phyloP scores from a whole-genome alignment of 2,113 vertebrate species.

The Lophochroa leadbeateri region DNA sequence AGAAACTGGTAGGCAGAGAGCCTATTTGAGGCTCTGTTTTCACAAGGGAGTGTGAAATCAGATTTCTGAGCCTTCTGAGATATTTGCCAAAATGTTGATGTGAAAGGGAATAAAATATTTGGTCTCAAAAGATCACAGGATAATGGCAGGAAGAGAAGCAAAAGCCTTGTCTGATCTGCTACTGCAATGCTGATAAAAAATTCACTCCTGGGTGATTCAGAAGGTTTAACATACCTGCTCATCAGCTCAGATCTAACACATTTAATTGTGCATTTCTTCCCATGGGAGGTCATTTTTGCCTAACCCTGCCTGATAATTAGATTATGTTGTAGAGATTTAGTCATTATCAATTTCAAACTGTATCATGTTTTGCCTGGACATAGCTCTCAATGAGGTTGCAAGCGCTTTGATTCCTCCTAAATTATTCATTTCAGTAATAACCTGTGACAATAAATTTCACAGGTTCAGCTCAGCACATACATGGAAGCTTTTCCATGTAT shows the following conservation, averaged over 20 bases:
- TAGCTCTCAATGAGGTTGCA: slow-evolving; percentile 39
- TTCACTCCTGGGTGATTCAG: slow-evolving; percentile 24
- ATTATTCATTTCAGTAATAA: slow-evolving; percentile 40
- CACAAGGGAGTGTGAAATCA: neutral
- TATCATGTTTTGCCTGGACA: slow-evolving; percentile 59
- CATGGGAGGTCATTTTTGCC: slow-evolving; percentile 65
- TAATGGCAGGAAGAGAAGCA: slow-evolving; percentile 8
- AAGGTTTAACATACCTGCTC: slow-evolving; percentile 51
- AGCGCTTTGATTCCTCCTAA: slow-evolving; percentile 52
- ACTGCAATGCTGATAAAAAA: slow-evolving; percentile 42
- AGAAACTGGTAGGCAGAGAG: neutral
- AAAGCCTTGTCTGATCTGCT: slow-evolving; percentile 47
- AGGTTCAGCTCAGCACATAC: neutral
- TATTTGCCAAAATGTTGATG: neutral
- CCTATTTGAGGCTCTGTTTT: neutral
- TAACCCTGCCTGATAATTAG: slow-evolving; percentile 67
- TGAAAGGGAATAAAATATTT: slow-evolving; percentile 46
- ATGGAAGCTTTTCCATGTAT: neutral
- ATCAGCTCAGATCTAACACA: slow-evolving; percentile 62
- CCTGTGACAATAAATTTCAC: slow-evolving; percentile 19
- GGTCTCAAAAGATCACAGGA: slow-evolving; percentile 1
- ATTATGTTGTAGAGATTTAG: slow-evolving; percentile 60
- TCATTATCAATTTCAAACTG: slow-evolving; percentile 62
- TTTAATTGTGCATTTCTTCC: slow-evolving; percentile 63
- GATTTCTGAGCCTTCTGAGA: neutral